These are phyloP conservation scores for Amorpha juglandis DNA, from an alignment of 2,888 invertebrate species.

Conservation along the genomic window DNA sequence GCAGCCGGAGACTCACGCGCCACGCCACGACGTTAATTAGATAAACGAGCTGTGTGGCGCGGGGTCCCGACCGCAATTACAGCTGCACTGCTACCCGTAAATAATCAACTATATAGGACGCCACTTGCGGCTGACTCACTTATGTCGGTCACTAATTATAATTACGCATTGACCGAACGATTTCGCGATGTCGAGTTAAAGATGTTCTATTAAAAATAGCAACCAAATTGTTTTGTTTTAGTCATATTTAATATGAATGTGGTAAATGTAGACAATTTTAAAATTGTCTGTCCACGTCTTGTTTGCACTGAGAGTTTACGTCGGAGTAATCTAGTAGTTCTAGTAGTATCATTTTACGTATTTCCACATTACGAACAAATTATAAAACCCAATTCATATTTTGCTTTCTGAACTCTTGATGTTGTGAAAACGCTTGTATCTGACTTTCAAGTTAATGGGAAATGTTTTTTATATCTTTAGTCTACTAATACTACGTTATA, in stretches of 20 bases:
- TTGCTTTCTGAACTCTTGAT: too few species aligned
- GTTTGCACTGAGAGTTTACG: neutral
- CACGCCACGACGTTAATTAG: slow-evolving; percentile 73
- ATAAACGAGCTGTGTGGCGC: slow-evolving; percentile 80
- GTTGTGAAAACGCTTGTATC: too few species aligned
- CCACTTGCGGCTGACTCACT: slow-evolving; percentile 68
- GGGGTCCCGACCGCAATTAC: slow-evolving; percentile 83
- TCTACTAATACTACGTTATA: too few species aligned
- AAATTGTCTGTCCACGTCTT: neutral
- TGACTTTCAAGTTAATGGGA: too few species aligned
- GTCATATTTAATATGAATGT: neutral
- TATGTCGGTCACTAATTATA: slow-evolving; percentile 55
- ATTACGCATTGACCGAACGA: slow-evolving; percentile 47
- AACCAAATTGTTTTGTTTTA: neutral
- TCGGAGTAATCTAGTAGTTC: neutral
- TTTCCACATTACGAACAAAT: too few species aligned
- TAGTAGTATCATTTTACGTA: too few species aligned
- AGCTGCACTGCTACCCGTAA: slow-evolving; percentile 70
- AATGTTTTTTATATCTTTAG: too few species aligned
- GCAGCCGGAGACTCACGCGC: slow-evolving; percentile 52
- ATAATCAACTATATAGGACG: slow-evolving; percentile 78
- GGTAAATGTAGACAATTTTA: neutral
- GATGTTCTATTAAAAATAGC: neutral
- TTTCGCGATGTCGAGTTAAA: slow-evolving; percentile 35
- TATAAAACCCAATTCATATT: neutral